A percentile compares a stretch with the other conserved stretches of the same genome.
Conservation (phyloP, 2,888 invertebrate genomes). For the Amaurobius ferox region DNA sequence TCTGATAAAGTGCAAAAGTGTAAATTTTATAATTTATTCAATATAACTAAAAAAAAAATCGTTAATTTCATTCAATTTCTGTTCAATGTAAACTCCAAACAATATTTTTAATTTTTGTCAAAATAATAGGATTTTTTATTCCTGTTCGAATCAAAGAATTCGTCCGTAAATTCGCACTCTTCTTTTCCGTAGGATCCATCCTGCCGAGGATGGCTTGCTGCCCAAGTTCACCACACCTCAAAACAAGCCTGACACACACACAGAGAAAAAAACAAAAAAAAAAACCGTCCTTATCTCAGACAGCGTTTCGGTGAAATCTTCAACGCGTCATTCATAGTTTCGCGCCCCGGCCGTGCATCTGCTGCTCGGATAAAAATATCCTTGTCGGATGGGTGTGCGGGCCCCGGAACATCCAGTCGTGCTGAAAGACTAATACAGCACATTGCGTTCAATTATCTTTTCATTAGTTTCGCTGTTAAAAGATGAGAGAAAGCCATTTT, state of each 20-base stretch:
- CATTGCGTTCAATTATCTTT: not conserved
- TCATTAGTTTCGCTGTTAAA: not conserved
- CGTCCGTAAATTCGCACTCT: no score
- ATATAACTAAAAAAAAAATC: no score
- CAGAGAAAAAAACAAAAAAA: no score
- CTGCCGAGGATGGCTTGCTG: not conserved
- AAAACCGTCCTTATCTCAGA: not conserved
- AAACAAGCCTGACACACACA: not conserved
- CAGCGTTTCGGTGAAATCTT: not conserved
- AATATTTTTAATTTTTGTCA: no score
- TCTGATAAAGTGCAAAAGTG: no score
- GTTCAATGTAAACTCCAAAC: no score
- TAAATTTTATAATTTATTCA: no score
- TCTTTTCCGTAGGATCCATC: no score
- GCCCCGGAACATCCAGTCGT: not conserved
- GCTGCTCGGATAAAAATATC: not conserved
- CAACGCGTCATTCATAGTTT: not conserved
- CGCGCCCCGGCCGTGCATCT: not conserved
- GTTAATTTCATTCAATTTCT: no score
- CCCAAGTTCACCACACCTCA: constrained; percentile 1
- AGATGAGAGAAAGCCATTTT: no score
- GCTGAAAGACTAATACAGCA: not conserved
- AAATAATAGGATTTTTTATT: no score
- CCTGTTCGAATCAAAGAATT: no score
- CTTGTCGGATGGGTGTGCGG: not conserved